Conservation (phyloP, 1,140 invertebrate species). For the Nixonia krombeini region DNA sequence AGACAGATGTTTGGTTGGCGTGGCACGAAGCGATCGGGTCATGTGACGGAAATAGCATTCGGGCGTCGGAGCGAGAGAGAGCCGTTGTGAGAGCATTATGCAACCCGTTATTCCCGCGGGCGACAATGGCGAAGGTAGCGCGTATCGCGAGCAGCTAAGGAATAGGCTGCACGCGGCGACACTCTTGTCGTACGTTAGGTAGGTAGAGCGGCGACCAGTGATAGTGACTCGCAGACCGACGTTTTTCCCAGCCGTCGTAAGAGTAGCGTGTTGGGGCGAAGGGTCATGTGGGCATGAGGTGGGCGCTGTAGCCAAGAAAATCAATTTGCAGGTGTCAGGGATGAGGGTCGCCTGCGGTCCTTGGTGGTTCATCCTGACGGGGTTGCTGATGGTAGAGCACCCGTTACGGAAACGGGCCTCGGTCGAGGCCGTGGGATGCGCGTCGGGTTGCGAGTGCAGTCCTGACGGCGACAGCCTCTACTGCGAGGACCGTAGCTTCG, state of each 20-base stretch:
- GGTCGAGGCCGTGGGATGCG: constrained; percentile 32
- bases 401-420: neutral
- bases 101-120: neutral
- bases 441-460: constrained; percentile 52
- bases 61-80: constrained; percentile 20
- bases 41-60: constrained; percentile 54
- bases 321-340: constrained; percentile 57
- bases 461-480: constrained; percentile 23
- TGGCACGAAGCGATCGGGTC: constrained; percentile 44
- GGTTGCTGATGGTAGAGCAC: constrained; percentile 53
- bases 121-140: neutral
- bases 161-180: neutral
- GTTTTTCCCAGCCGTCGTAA: constrained; percentile 15
- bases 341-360: constrained; percentile 67
- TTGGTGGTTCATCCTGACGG: constrained; percentile 55
- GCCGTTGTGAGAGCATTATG: neutral
- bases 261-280: too few relatives aligned
- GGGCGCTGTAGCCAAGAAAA: constrained; percentile 10
- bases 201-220: too few relatives aligned
- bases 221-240: constrained; percentile 1
- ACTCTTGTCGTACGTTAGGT: neutral
- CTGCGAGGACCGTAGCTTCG: constrained; percentile 47
- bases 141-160: constrained; percentile 38
- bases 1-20: constrained; percentile 24
- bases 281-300: constrained; percentile 26